Conservation (phyloP, 2,113 vertebrate species). For the Parus major region DNA sequence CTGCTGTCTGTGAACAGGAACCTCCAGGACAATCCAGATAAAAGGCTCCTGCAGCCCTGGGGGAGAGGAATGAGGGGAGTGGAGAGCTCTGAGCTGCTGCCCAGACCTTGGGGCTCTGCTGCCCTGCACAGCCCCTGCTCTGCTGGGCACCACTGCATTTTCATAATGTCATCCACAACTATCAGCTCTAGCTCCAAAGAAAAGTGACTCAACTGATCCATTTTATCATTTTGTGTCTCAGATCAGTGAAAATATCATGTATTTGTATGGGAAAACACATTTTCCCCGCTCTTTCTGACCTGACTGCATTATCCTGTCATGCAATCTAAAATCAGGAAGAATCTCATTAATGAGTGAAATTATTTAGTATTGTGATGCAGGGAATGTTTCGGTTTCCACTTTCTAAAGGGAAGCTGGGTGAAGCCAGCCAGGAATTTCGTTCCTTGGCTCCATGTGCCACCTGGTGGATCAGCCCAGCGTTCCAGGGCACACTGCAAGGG, state of each 20-base stretch:
- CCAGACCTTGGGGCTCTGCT: neutral
- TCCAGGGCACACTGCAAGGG: no score
- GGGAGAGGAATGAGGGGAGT: neutral
- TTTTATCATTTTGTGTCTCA: neutral
- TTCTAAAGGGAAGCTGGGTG: fast-evolving
- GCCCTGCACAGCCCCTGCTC: neutral
- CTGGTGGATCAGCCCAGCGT: neutral
- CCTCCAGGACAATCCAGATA: neutral
- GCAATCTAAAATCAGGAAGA: neutral
- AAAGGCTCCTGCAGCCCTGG: neutral
- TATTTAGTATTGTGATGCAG: neutral
- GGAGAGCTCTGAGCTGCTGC: neutral
- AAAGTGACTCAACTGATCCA: neutral
- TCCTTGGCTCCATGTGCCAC: slow-evolving; percentile 20
- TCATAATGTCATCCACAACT: neutral
- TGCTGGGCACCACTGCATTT: neutral
- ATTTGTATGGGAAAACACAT: neutral
- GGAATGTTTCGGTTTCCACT: neutral
- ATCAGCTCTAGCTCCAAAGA: neutral
- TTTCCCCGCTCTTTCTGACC: neutral
- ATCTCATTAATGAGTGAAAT: neutral
- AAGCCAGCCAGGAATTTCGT: fast-evolving
- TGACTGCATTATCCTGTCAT: no score
- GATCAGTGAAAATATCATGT: neutral
- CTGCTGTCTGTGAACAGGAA: neutral